Percentiles rank a stretch among this genome's conserved stretches.
Conservation (phyloP, 2,888 invertebrate species). For the Mythimna impura region DNA sequence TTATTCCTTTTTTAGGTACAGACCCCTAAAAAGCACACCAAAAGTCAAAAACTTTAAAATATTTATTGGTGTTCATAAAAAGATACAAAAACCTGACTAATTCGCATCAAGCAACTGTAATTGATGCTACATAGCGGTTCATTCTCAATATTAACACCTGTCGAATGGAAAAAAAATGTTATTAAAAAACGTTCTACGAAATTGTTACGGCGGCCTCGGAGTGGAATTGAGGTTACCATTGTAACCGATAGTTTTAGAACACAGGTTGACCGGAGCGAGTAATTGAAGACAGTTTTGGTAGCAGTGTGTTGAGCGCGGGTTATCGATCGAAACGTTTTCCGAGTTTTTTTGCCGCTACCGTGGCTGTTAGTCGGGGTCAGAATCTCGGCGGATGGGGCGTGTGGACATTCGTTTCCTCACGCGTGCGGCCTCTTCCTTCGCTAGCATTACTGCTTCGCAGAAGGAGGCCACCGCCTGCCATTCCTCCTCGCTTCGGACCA, state of each 20-base stretch:
- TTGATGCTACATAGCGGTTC: constrained; percentile 74
- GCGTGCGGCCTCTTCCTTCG: too few relatives aligned
- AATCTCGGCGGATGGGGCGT: too few relatives aligned
- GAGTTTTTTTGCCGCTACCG: too few relatives aligned
- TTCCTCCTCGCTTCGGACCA: too few relatives aligned
- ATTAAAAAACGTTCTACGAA: constrained; percentile 57
- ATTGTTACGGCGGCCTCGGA: constrained; percentile 39
- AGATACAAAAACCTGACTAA: constrained; percentile 36
- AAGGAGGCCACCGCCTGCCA: too few relatives aligned
- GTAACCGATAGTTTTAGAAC: constrained; percentile 48
- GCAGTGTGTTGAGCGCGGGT: too few relatives aligned
- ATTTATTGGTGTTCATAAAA: constrained; percentile 37
- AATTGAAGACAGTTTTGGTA: constrained; percentile 3
- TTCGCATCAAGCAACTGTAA: constrained; percentile 65
- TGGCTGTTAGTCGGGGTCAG: too few relatives aligned
- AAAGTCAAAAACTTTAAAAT: constrained; percentile 8
- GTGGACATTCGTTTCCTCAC: too few relatives aligned
- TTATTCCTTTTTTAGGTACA: too few relatives aligned
- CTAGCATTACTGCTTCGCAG: too few relatives aligned
- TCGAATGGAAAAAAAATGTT: constrained; percentile 59
- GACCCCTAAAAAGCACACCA: neutral
- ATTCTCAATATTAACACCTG: constrained; percentile 69
- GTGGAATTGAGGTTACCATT: constrained; percentile 56
- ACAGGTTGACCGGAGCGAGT: constrained; percentile 7
- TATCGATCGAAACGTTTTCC: too few relatives aligned